Evolutionary conservation across 2,113 vertebrate species (phyloP), one percentile per base, ranked within the genome.

Genomic region (Hemicordylus capensis): DNA sequence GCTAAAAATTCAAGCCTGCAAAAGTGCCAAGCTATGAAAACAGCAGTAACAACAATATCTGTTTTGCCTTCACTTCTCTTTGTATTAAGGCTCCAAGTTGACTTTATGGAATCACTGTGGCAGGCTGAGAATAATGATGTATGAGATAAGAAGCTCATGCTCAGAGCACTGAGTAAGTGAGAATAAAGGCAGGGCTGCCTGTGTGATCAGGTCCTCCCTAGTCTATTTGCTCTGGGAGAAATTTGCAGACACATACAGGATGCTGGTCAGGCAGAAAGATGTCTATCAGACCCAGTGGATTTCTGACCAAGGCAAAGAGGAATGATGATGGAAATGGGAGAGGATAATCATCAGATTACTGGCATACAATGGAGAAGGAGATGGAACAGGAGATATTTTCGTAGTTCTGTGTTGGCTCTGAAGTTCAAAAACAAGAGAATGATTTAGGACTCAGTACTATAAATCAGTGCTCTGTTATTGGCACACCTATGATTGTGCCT

Each of bases 41-140:
- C 56, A 48, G 39, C 46, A 86, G 2, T 39, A 77, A 19, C n/a
- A 82, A 17, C 8, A 69, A 1, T 12, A 56, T 1, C 46, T 88
- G 2, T 51, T 90, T 89, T 69, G 44, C 64, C 82, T 82, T 28
- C 79, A 72, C 26, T 87, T 88, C 73, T 80, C 54, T 51, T 64
- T 11, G 12, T 46, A 26, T 83, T 20, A 79, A 76, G 12, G 76
- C 24, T 87, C 17, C 58, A 63, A 88, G 76, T 24, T 85, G 63
- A 72, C 0, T 0, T 0, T 88, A 63, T 83, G 75, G 61, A 51
- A 72, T 88, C 56, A 58, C 64, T 1, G 1, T 0, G 0, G 46
- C 64, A 90, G 61, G 34, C 85, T 84, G 44, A 39, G 70, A 77
- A 59, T 20, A 72, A n/a, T 0, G 0, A 79, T 15, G 75, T 61